Evolutionary conservation across 2,113 vertebrate genomes (phyloP).

Genomic region (Amblyopsis rosae): DNA sequence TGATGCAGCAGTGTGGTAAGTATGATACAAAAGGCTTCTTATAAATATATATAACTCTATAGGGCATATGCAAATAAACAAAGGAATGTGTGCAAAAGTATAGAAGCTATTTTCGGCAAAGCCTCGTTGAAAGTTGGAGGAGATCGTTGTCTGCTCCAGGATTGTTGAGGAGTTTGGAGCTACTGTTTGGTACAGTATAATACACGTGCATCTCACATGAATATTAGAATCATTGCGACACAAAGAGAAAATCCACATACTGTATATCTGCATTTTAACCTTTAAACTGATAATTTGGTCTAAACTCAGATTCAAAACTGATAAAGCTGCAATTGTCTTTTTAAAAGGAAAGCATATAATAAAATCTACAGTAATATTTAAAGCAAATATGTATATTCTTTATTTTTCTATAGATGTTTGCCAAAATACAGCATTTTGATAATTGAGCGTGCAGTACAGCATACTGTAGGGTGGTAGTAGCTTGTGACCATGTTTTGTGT

Average conservation of each 20-base stretch:
- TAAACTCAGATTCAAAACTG: too few relatives aligned
- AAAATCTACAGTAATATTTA: too few relatives aligned
- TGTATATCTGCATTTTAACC: slow-evolving; percentile 21
- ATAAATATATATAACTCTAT: slow-evolving; percentile 14
- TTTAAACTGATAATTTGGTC: slow-evolving; percentile 23
- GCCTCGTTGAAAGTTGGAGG: too few relatives aligned
- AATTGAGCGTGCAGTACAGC: too few relatives aligned
- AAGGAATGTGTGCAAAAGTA: not conserved
- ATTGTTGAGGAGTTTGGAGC: not conserved
- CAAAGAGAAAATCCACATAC: slow-evolving; percentile 20
- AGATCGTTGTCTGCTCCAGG: not conserved
- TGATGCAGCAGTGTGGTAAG: slow-evolving; percentile 25
- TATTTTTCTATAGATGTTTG: too few relatives aligned
- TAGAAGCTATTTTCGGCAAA: not conserved
- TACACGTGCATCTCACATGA: slow-evolving; percentile 7
- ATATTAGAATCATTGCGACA: not conserved
- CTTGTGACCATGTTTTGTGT: too few relatives aligned
- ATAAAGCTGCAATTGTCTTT: too few relatives aligned
- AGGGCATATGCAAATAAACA: slow-evolving; percentile 11
- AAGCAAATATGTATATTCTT: too few relatives aligned
- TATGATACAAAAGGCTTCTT: slow-evolving; percentile 26
- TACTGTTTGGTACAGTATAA: not conserved
- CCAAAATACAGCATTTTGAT: too few relatives aligned
- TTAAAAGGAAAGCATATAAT: too few relatives aligned
- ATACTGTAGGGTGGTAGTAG: too few relatives aligned